These are phyloP conservation scores for Zoanthus gigantus DNA, from an alignment of 92 coral and sea anemone species.

Conservation along the genomic window DNA sequence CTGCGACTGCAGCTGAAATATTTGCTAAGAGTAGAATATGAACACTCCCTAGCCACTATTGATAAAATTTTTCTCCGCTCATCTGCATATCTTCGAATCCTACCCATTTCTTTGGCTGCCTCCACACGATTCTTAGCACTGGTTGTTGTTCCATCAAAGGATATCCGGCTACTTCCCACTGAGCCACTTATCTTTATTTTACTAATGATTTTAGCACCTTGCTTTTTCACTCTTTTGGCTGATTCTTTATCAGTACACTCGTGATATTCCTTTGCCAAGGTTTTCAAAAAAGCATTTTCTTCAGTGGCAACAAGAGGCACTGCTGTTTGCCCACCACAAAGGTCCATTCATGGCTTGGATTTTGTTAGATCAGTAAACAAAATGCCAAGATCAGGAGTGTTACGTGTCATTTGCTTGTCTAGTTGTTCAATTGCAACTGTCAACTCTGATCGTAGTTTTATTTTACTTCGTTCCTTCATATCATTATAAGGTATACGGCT, in stretches of 20 bases:
- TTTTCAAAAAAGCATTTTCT: conserved; percentile 12
- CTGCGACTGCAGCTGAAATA: conserved; percentile 52
- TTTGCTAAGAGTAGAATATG: conserved; percentile 20
- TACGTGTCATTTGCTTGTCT: conserved; percentile 1
- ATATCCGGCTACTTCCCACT: conserved; percentile 8
- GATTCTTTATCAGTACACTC: conserved; percentile 5
- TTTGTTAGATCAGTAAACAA: background rate
- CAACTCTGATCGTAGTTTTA: background rate
- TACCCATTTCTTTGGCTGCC: conserved; percentile 49
- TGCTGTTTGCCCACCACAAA: conserved; percentile 18
- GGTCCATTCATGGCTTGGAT: conserved; percentile 7
- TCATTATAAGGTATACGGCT: conserved; percentile 11
- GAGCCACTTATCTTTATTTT: conserved; percentile 10
- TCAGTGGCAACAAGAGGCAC: conserved; percentile 23
- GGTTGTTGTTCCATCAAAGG: conserved; percentile 22
- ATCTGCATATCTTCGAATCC: conserved; percentile 36
- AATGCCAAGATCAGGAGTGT: background rate
- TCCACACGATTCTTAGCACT: conserved; percentile 21
- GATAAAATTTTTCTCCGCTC: conserved; percentile 46
- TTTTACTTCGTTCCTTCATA: conserved; percentile 13
- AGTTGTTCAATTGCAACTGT: background rate
- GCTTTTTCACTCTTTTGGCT: conserved; percentile 11
- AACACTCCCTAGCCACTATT: conserved; percentile 54
- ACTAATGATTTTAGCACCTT: background rate
- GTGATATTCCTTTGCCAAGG: conserved; percentile 17